Base-by-base conservation (phyloP, 2,888 invertebrate genomes). In the Caenorhabditis sulstoni region DNA sequence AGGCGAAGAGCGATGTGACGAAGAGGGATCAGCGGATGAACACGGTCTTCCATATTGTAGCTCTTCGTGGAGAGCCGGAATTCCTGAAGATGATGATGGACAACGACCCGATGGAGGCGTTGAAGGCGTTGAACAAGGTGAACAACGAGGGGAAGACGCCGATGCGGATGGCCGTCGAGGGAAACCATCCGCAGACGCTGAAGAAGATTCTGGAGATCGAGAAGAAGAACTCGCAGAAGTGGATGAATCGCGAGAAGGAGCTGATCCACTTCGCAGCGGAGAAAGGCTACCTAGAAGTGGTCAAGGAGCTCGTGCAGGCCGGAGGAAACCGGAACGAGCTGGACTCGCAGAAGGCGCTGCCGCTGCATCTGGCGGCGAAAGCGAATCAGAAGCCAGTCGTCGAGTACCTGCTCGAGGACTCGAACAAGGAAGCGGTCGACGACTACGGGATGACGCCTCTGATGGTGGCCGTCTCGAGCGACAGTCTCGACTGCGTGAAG, bases 1-100 rank as follows among this genome's bases (percentile, higher is more conserved):
- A 83, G 14, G 74, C 77, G 8, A 75, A 74, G 14, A 97, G 97
- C 66, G 95, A 96, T 90, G 96, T 97, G 91, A 97, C 66, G 16
- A 71, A 71, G 23, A 41, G 65, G 39, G 79, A 79, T 65, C 70
- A 55, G 20, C 52, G 74, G 5, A 35, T 66, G 35, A 79, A 79
- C 41, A 80, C 75, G 0, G 71, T 70, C 29, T 78, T 71, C 29
- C 78, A 81, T 37, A 71, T 71, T 35, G 81, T 76, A 1, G 66
- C 78, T n/a, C 62, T 78, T 29, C 78, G 75, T 8, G 81, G 75
- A 47, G 75, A 79, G 14, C 78, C 75, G 0, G 76, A 79, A 11
- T 61, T 52, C 35, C 39, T 70, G 29, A 52, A 73, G 55, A 78
- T 79, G 75, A 68, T 79, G 62, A 55, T 81, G 50, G 52, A 65